These are phyloP conservation scores for Drosophila takahashii DNA, from an alignment of 1,140 invertebrate genomes.

Conservation along the genomic window DNA sequence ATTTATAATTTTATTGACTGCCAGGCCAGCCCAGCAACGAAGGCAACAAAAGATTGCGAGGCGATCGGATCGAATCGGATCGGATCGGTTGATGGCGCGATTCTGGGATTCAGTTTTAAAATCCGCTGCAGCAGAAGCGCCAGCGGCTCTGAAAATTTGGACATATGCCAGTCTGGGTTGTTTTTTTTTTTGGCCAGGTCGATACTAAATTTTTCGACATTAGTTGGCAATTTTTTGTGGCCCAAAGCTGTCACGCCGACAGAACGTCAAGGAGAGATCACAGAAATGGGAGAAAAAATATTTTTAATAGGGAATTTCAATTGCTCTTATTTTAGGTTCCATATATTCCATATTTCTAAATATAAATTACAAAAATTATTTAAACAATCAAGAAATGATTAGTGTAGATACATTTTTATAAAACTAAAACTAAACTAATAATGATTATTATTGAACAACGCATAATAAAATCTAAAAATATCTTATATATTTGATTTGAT, in stretches of 20 bases:
- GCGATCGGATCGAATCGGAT: conserved; percentile 1
- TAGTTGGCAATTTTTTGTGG: conserved; percentile 62
- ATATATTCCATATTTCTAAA: no score
- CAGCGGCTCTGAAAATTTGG: conserved; percentile 45
- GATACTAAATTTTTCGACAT: conserved; percentile 70
- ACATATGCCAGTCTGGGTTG: conserved; percentile 55
- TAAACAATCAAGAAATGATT: background rate
- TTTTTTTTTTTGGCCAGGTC: conserved; percentile 37
- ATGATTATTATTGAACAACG: no score
- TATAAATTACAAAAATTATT: background rate
- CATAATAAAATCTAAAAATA: no score
- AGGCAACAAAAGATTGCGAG: conserved; percentile 20
- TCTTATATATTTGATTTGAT: no score
- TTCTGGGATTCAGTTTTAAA: conserved; percentile 68
- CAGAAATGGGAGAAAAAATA: conserved; percentile 6
- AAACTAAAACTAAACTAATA: no score
- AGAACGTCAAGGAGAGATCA: conserved; percentile 33
- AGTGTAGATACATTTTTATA: background rate
- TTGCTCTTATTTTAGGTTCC: conserved; percentile 2
- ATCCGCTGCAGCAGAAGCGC: conserved; percentile 72
- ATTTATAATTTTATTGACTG: conserved; percentile 81
- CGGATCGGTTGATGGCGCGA: conserved; percentile 27
- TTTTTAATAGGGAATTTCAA: background rate
- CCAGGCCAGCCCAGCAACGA: conserved; percentile 38
- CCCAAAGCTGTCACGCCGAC: conserved; percentile 74